These are phyloP conservation scores for Scartelaos histophorus DNA, from an alignment of 2,113 vertebrate genomes.

Conservation along the genomic window DNA sequence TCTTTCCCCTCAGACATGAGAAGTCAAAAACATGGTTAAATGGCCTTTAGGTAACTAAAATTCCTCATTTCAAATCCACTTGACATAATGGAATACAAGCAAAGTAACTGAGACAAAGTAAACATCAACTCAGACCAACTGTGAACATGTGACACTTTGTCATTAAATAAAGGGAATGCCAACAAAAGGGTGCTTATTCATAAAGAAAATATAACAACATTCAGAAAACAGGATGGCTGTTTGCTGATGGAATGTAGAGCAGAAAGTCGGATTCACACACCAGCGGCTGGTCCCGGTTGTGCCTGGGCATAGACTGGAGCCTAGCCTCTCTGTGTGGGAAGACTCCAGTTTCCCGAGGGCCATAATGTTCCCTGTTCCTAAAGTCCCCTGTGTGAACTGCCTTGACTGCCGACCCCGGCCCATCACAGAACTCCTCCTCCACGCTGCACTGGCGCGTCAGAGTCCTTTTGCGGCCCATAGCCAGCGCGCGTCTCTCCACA, in stretches of 20 bases:
- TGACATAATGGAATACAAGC: conserved; percentile 63
- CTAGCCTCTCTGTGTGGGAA: conserved; percentile 77
- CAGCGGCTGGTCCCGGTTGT: conserved; percentile 84
- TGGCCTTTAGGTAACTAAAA: conserved; percentile 83
- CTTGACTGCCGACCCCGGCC: conserved; percentile 51
- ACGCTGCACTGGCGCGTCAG: conserved; percentile 90
- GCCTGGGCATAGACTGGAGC: conserved; percentile 79
- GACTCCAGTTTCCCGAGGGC: conserved; percentile 58
- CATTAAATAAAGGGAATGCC: conserved; percentile 44
- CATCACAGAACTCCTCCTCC: conserved; percentile 87
- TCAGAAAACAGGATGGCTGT: conserved; percentile 73
- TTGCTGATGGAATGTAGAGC: conserved; percentile 83
- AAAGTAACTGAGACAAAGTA: conserved; percentile 66
- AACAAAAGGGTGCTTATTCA: conserved; percentile 58
- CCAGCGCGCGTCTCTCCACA: conserved; percentile 71
- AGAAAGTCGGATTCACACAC: conserved; percentile 88
- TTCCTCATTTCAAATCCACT: conserved; percentile 58
- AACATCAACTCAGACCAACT: conserved; percentile 63
- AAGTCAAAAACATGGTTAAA: conserved; percentile 79
- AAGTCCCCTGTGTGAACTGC: conserved; percentile 68
- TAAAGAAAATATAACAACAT: conserved; percentile 63
- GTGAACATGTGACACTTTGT: conserved; percentile 69
- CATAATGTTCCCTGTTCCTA: conserved; percentile 69
- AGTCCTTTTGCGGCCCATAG: conserved; percentile 84
- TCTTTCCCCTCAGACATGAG: conserved; percentile 74